Evolutionary conservation across 2,888 invertebrate genomes (phyloP), one percentile per base, ranked within the genome.

Genomic region (Microctonus hyperodae): DNA sequence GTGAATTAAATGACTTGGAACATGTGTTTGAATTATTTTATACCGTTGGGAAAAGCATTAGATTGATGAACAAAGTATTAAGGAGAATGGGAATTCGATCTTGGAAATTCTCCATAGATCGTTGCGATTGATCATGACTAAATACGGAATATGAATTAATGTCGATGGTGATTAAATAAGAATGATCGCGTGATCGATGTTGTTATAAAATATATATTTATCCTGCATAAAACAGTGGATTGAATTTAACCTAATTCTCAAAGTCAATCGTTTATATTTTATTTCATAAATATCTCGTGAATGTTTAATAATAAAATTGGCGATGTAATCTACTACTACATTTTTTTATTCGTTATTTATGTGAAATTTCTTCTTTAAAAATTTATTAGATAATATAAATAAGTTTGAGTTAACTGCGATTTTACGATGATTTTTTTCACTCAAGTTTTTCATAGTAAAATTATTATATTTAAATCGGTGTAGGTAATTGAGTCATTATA

Each of bases 91-190:
- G 67, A 67, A 67, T 58, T 55, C 33, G 50, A 63, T 67, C 67
- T 62, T 62, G 58, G 37, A 58, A 67, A 62, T 11, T 53, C 53
- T 57, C 57, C 51, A 67, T 67, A 67, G 57, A 67, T 67, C n/a
- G 63, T 57, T 66, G 37, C 48, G 63, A 57, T 67, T 44, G 48
- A 67, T 67, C 51, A 57, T 63, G 23, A 63, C 67, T 62, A 51
- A 67, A 67, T 62, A 67, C 57, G 67, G 63, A 20, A 63, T 61
- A 16, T 57, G n/a, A 33, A 58, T 28, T n/a, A n/a, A n/a, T 59
- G 53, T 16, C 22, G 20, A 16, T 60, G 53, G 23, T 65, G 13
- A 25, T 59, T 65, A 53, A 57, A 62, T 63, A 51, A 13, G 50
- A 50, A 62, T 56, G 37, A 66, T 67, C 62, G 62, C 51, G 28